These are phyloP conservation scores for Chloroclystis v-ata DNA, from an alignment of 2,888 invertebrate species.

Conservation along the genomic window DNA sequence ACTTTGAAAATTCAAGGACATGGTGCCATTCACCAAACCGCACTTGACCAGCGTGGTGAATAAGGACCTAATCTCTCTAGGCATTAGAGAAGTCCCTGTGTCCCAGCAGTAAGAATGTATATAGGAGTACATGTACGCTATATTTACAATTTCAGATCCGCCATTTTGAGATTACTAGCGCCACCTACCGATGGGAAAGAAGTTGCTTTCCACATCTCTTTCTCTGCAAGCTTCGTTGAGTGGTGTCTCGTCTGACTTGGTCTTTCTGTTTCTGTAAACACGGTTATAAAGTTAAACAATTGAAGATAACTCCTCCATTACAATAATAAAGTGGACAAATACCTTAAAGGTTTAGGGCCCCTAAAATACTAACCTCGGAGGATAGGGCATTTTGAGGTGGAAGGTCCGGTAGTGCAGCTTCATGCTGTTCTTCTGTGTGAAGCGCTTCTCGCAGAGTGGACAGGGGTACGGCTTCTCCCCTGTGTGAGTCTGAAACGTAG, in stretches of 20 bases:
- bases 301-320: too few relatives aligned
- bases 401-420: slow-evolving; percentile 58
- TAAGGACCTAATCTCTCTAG: too few relatives aligned
- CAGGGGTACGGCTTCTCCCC: slow-evolving; percentile 55
- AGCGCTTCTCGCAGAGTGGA: slow-evolving; percentile 55
- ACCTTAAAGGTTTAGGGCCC: too few relatives aligned
- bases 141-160: background rate
- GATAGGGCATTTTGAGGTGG: slow-evolving; percentile 62
- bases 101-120: too few relatives aligned
- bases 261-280: slow-evolving; percentile 41
- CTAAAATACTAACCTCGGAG: slow-evolving; percentile 52
- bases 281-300: background rate
- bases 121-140: too few relatives aligned
- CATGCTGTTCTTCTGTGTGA: slow-evolving; percentile 60
- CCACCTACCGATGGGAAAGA: slow-evolving; percentile 22
- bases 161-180: slow-evolving; percentile 12
- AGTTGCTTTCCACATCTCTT: slow-evolving; percentile 23
- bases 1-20: too few relatives aligned
- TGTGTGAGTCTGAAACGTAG: slow-evolving; percentile 48
- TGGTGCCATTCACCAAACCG: too few relatives aligned
- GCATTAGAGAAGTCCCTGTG: too few relatives aligned
- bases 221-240: slow-evolving; percentile 25
- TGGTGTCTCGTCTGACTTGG: slow-evolving; percentile 34
- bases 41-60: too few relatives aligned
- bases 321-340: too few relatives aligned